Base-by-base conservation (phyloP, 2,797 vertebrate genomes). In the Phaenicophaeus curvirostris region DNA sequence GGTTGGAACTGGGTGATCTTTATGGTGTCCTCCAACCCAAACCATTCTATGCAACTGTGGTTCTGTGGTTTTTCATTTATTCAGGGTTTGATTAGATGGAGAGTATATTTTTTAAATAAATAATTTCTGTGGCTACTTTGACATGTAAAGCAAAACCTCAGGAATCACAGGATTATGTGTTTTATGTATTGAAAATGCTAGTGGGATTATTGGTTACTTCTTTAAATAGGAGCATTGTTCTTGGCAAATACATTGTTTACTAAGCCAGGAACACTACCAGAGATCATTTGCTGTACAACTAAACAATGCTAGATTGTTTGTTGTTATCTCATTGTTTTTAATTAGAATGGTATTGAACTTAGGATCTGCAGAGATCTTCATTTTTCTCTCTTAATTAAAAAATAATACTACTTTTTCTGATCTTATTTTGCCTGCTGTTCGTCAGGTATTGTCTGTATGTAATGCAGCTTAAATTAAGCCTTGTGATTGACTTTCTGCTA, bases 361-460 rank as follows among this genome's bases (percentile, higher is more conserved):
- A 42, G 16, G 33, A 80, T 87, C 44, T 93, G 24, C 35, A 67
- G 48, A 93, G 63, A 37, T 76, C 42, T 90, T 93, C 1, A 4
- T 14, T 85, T 39, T 94, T 75, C 13, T 76, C 31, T 78, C 86
- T 75, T 53, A 82, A 87, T 87, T 89, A n/a, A 87, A 89, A 87
- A 71, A 51, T 51, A 66, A 28, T 23, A 12, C 17, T 76, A 2
- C 57, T 66, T 41, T 35, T 86, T 82, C 59, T 85, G 42, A 82
- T 37, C 37, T 31, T 82, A 42, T 55, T 83, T 24, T 84, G 21
- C 15, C 57, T 85, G 65, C 37, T 65, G 37, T 85, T 90, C 33
- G 27, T 93, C 37, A 65, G 41, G 37, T 41, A 41, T 90, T 1
- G 1, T 77, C 80, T 57, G 11, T 54, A 37, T 58, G 11, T 75